A percentile compares a stretch with the other conserved stretches of the same genome.
Evolutionary conservation across 2,888 invertebrate genomes (phyloP).

Genomic region (Diachrysia chrysitis): DNA sequence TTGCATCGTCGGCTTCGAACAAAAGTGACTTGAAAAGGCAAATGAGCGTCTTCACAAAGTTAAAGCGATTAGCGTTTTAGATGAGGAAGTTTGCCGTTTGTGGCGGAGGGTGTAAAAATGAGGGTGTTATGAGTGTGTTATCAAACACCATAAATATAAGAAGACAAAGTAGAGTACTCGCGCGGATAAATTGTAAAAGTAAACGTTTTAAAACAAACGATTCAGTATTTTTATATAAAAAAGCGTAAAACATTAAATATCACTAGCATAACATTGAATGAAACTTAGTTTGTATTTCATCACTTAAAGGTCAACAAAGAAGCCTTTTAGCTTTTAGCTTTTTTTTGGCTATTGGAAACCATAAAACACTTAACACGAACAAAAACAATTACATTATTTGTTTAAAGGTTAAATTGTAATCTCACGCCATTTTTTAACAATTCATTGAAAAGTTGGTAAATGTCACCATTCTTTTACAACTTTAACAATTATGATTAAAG

Average conservation of each 20-base stretch:
- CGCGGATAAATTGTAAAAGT: not conserved
- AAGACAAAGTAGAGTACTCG: not conserved
- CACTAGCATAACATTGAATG: not conserved
- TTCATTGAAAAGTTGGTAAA: conserved; percentile 22
- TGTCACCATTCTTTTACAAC: conserved; percentile 12
- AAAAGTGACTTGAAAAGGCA: conserved; percentile 78
- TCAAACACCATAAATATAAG: conserved; percentile 41
- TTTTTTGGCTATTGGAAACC: too few species aligned
- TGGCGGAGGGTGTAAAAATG: conserved; percentile 55
- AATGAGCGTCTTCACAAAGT: conserved; percentile 81
- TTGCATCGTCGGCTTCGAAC: conserved; percentile 78
- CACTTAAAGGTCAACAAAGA: not conserved
- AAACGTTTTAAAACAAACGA: not conserved
- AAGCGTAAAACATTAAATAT: too few species aligned
- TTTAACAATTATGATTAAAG: conserved; percentile 31
- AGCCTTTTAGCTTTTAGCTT: not conserved
- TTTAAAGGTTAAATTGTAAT: conserved; percentile 5
- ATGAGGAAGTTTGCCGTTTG: conserved; percentile 54
- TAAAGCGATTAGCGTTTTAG: conserved; percentile 78
- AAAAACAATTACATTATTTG: conserved; percentile 3
- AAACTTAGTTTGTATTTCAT: not conserved
- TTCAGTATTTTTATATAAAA: too few species aligned
- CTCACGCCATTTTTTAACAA: conserved; percentile 13
- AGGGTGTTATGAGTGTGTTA: conserved; percentile 46
- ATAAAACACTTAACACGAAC: not conserved